Conservation (phyloP, 2,888 invertebrate genomes). For the Aricia artaxerxes region DNA sequence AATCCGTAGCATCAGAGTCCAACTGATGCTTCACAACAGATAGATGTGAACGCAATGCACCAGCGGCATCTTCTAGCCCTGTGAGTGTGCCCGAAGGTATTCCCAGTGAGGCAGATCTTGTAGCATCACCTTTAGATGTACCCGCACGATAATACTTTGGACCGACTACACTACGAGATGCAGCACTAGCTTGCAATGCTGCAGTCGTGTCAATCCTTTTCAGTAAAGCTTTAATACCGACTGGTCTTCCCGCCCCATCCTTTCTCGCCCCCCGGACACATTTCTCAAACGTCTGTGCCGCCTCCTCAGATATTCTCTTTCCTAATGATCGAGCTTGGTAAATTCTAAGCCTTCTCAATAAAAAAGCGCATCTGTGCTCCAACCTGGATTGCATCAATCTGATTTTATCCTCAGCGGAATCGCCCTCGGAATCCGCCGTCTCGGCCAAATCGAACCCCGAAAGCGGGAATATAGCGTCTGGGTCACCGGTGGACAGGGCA, state of each 20-base stretch:
- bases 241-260: constrained; percentile 70
- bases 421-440: constrained; percentile 73
- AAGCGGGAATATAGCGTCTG: constrained; percentile 74
- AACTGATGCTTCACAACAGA: constrained; percentile 86
- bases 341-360: constrained; percentile 87
- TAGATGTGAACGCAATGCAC: constrained; percentile 86
- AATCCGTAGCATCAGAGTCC: constrained; percentile 96
- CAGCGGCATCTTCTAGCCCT: constrained; percentile 86
- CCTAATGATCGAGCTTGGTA: constrained; percentile 88
- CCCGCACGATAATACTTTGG: constrained; percentile 73
- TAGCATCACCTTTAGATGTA: constrained; percentile 87
- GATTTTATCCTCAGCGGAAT: constrained; percentile 76
- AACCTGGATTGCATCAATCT: constrained; percentile 81
- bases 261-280: constrained; percentile 86
- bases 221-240: constrained; percentile 69
- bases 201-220: constrained; percentile 71
- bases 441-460: constrained; percentile 74
- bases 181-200: constrained; percentile 68
- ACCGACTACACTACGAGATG: constrained; percentile 60
- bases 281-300: constrained; percentile 82
- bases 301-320: constrained; percentile 89
- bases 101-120: constrained; percentile 83
- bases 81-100: constrained; percentile 83
- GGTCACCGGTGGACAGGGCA: constrained; percentile 65
- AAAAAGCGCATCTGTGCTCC: constrained; percentile 85